Evolutionary conservation across 2,113 vertebrate species (phyloP).

Genomic region (Pachyramphus minor): DNA sequence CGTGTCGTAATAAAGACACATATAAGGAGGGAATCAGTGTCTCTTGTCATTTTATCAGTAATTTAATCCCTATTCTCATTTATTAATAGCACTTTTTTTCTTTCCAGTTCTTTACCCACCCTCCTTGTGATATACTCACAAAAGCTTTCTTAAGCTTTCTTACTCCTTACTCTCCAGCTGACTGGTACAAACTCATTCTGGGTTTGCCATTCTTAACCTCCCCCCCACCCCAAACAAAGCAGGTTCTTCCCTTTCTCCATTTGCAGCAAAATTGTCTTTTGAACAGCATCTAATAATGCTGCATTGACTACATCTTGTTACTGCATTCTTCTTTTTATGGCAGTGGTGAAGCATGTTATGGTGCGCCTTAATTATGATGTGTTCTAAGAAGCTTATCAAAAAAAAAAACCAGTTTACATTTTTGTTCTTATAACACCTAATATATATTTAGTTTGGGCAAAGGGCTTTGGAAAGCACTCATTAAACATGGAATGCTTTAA

Average conservation of each 20-base stretch:
- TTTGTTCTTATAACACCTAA: background rate
- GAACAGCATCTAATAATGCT: background rate
- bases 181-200: background rate
- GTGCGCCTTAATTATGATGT: background rate
- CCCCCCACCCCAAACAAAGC: rapidly evolving
- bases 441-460: background rate
- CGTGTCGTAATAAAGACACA: background rate
- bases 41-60: background rate
- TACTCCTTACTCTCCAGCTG: background rate
- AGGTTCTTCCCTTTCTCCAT: background rate
- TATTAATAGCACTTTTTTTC: background rate
- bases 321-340: background rate
- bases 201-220: background rate
- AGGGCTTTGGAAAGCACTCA: background rate
- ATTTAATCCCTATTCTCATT: background rate
- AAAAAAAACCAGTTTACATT: background rate
- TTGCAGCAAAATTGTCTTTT: background rate
- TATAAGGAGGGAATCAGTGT: background rate
- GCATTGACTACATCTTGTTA: background rate
- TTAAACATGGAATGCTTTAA: background rate
- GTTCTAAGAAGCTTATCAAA: slow-evolving; percentile 17
- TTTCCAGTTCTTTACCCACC: background rate
- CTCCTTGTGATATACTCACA: background rate
- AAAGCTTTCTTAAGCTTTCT: background rate
- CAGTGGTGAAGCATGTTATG: background rate